These are phyloP conservation scores for Ara ararauna DNA, from an alignment of 2,797 vertebrate species.

Conservation along the genomic window DNA sequence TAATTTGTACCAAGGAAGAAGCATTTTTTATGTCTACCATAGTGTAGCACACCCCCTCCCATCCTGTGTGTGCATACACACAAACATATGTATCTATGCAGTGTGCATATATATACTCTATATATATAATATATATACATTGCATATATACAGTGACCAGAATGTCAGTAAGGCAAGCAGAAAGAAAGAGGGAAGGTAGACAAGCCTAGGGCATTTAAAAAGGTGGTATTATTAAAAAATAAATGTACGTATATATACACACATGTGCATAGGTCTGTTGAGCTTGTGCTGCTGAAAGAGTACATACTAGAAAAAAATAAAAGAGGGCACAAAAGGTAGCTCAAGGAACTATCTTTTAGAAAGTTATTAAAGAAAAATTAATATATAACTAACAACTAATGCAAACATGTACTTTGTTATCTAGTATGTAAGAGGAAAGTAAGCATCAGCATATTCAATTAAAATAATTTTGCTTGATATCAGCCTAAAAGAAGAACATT, in stretches of 20 bases:
- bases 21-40: background rate
- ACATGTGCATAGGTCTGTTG: background rate
- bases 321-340: rapidly evolving
- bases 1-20: background rate
- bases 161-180: background rate
- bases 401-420: background rate
- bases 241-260: rapidly evolving
- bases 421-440: background rate
- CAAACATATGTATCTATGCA: background rate
- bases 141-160: background rate
- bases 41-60: background rate
- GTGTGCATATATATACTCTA: background rate
- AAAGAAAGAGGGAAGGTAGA: background rate
- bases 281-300: background rate
- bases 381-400: background rate
- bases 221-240: background rate
- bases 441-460: background rate
- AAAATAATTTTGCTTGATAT: background rate
- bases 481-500: background rate
- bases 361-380: background rate
- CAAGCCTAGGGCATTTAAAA: background rate
- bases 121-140: too few species aligned
- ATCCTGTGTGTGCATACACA: background rate
- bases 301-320: background rate
- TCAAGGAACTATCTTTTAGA: background rate